Evolutionary conservation across 1,140 invertebrate species (phyloP).

Genomic region (Heliothis subflexa): DNA sequence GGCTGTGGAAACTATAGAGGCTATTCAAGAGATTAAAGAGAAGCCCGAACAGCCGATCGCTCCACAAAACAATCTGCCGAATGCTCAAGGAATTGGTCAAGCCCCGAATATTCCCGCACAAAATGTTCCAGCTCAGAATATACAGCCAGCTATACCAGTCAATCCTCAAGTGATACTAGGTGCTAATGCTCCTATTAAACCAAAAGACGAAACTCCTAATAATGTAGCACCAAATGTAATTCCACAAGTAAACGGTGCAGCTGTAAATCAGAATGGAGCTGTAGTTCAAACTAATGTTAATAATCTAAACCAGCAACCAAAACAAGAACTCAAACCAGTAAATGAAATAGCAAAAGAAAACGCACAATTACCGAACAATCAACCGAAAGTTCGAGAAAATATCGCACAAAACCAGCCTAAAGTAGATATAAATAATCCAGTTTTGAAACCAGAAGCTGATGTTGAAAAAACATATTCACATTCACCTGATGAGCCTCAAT

Average conservation of each 20-base stretch:
- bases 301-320: constrained; percentile 2
- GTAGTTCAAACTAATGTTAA: background rate
- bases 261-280: background rate
- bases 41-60: constrained; percentile 37
- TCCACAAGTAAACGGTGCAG: background rate
- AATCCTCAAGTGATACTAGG: background rate
- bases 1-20: constrained; percentile 73
- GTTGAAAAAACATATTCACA: constrained; percentile 65
- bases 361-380: constrained; percentile 18
- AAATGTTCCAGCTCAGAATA: background rate
- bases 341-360: constrained; percentile 9
- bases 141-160: background rate
- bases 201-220: constrained; percentile 34
- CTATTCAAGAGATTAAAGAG: constrained; percentile 72
- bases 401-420: constrained; percentile 27
- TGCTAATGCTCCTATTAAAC: background rate
- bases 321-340: constrained; percentile 3
- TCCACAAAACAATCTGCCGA: constrained; percentile 2
- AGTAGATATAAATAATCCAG: constrained; percentile 21
- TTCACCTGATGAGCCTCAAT: constrained; percentile 76
- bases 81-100: background rate
- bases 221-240: background rate
- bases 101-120: background rate
- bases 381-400: background rate
- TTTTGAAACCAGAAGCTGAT: constrained; percentile 41